Evolutionary conservation across 2,888 invertebrate genomes (phyloP), one percentile per base, ranked within the genome.

Genomic region (Halictus ligatus): DNA sequence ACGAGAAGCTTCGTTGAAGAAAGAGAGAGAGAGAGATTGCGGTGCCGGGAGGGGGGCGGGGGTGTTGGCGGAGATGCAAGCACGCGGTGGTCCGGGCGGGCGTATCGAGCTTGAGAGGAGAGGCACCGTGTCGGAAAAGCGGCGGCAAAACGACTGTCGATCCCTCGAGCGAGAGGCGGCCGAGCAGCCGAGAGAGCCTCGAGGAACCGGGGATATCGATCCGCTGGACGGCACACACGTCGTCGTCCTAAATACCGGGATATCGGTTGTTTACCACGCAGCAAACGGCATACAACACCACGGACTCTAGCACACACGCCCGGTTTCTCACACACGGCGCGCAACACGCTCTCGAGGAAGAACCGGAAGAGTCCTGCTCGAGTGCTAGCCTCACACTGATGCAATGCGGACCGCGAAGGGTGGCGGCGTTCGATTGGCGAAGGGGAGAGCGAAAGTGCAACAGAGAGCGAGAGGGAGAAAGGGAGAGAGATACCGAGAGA

Each of bases 371-470:
- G 89, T 86, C 86, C 90, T 85, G 85, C 77, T 81, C 90, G 92
- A 90, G 88, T 87, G 92, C 86, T 88, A 88, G 91, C 83, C 90
- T 89, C 85, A 88, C 92, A 93, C 93, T 93, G 93, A 92, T 92
- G 93, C 92, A 90, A 89, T 92, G 92, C 91, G 85, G 91, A 73
- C 89, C 85, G 90, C 84, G 86, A 87, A 89, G 84, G 89, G 91
- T 87, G 91, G 91, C 86, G 89, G 88, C 87, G 90, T 91, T 92
- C 86, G 88, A 85, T 89, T 91, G 88, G 83, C 88, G 88, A 80
- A 83, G 89, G 91, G 89, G 88, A 85, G 75, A 69, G 81, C 15
- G 75, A 67, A 74, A 46, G 69, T 67, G 76, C 15, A 75, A 67
- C 74, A 40, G 58, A 74, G 73, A 79, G 50, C 35, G 35, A 54